Evolutionary conservation across 2,113 vertebrate species (phyloP), one percentile per base, ranked within the genome.

Genomic region (Forbesichthys agassizii): DNA sequence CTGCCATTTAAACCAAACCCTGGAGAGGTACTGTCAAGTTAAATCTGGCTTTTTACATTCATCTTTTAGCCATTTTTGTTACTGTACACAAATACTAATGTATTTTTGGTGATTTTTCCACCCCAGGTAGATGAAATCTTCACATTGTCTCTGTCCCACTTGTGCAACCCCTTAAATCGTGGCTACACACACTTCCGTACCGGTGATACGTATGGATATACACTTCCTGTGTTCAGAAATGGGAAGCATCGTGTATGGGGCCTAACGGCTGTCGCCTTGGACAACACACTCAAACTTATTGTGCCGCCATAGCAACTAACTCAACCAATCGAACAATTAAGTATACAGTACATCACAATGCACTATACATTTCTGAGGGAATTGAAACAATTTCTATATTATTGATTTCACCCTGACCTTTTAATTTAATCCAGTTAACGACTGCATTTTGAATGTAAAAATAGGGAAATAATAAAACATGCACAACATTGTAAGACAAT

Each of bases 231-330:
- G 80, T 97, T 98, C 87, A 88, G 92, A 6, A 91, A 94, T 0
- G 91, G 93, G 1, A 96, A 94, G 53, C 86, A 98, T 83, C 86
- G 87, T 0, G 91, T 98, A n/a, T 98, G 96, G 96, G 96, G 96
- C 5, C 88, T 98, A 48, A 98, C 96, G 0, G 96, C 96, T 0
- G 2, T 94, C 4, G 77, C 95, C 68, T 90, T 97, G 0, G 93
- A 96, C 64, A 85, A 93, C 3, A 86, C 94, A 0, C 91, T 98
- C 63, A 92, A 95, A 71, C 69, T 93, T 4, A 68, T 94, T 12
- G 64, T 88, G 68, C 86, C 85, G 0, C 59, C 61, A 0, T 77
- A 88, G 62, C 48, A 48, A 64, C 64, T 33, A 46, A 10, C 14
- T 57, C 55, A 57, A n/a, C 16, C 36, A 11, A 0, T 54, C 3